Base-by-base conservation (phyloP, 2,797 vertebrate species). In the Chloroceryle inda region DNA sequence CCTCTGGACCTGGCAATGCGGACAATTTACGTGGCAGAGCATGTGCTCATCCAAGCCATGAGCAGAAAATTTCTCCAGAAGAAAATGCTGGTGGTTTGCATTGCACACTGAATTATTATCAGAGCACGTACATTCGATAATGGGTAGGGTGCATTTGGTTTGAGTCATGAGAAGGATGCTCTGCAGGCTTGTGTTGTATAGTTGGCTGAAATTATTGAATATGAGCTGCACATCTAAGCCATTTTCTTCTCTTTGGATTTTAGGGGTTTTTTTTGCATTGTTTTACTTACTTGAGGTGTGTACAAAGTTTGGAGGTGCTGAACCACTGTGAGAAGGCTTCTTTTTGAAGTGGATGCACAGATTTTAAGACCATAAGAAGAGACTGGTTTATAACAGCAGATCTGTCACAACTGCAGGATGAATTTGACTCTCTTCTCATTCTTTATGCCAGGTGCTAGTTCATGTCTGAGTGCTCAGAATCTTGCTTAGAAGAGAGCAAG, bases 391-490 rank as follows among this genome's bases (percentile, higher is more conserved):
- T 52, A 26, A n/a, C 13, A 27, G n/a, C n/a, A 29, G 21, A 53
- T 67, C 27, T 49, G 14, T 53, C 15, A 3, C 4, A 9, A 50
- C 19, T 0, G 0, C 27, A 35, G 44, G 21, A 37, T 83, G 85
- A 59, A 72, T 78, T 86, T 88, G 23, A 67, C 61, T n/a, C 18
- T 72, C 63, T 90, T 55, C 33, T 21, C 2, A 6, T 68, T 86
- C 24, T 83, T 64, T 8, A 5, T 75, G 26, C 18, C 40, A 68
- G 69, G 10, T 20, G 19, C 13, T 64, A 5, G 16, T 45, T 95
- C 17, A 37, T 1, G 3, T 37, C 2, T 0, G 1, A 72, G 21
- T 37, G 56, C 26, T 77, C 44, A 74, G 33, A 88, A 42, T 15
- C 14, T 78, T 58, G 16, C 37, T 56, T 49, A 64, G 37, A 22